phyloP scores from a whole-genome alignment of 1,140 invertebrate genomes.

The Drosophila pachea region DNA sequence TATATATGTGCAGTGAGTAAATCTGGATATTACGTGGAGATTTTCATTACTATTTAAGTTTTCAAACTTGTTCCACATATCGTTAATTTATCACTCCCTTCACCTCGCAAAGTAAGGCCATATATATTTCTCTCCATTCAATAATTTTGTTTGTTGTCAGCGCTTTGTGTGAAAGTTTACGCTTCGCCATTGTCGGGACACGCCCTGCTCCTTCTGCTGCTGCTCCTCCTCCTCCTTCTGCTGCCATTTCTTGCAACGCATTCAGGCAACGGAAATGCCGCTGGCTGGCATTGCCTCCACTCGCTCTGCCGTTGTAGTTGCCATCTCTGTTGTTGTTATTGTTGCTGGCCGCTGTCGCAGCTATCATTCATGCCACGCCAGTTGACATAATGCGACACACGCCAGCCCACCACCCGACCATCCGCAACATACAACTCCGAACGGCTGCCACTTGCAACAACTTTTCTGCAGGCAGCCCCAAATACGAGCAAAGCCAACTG shows the following conservation, averaged over 20 bases:
- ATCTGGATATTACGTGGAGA: no score
- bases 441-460: slow-evolving; percentile 5
- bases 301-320: slow-evolving; percentile 38
- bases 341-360: slow-evolving; percentile 46
- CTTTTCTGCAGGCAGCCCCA: slow-evolving; percentile 12
- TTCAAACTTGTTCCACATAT: background rate
- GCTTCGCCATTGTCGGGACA: slow-evolving; percentile 10
- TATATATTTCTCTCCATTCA: slow-evolving; percentile 4
- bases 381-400: slow-evolving; percentile 68
- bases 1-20: background rate
- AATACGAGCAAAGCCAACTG: slow-evolving; percentile 7
- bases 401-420: slow-evolving; percentile 17
- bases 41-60: background rate
- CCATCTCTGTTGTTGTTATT: background rate
- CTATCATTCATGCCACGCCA: slow-evolving; percentile 66
- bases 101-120: background rate
- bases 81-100: background rate
- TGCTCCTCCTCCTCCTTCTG: background rate
- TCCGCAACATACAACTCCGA: background rate
- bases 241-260: slow-evolving; percentile 5
- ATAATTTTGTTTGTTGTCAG: slow-evolving; percentile 22
- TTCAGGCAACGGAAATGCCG: slow-evolving; percentile 41
- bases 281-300: slow-evolving; percentile 22
- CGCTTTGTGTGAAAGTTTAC: slow-evolving; percentile 12
- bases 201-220: slow-evolving; percentile 4